These are phyloP conservation scores for Erebia aethiops DNA, from an alignment of 2,888 invertebrate genomes.

Conservation along the genomic window DNA sequence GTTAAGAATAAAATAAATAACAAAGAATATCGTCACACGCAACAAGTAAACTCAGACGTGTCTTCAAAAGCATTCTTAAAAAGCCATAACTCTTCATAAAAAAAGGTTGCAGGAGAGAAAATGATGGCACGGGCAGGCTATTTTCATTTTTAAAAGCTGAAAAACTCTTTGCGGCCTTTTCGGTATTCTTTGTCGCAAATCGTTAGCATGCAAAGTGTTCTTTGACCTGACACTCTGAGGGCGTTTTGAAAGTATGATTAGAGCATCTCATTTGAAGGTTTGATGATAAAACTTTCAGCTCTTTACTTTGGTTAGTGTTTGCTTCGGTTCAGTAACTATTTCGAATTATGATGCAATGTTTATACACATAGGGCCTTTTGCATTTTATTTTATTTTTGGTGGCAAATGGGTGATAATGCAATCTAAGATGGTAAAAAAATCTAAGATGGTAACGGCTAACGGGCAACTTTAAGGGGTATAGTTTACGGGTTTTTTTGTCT, in stretches of 20 bases:
- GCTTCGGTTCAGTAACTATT: no score
- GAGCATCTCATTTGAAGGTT: conserved; percentile 6
- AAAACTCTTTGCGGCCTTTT: conserved; percentile 14
- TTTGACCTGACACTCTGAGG: conserved; percentile 16
- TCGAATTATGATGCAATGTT: background rate
- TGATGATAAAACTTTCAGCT: background rate
- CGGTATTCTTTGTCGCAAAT: conserved; percentile 7
- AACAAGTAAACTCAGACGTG: conserved; percentile 7
- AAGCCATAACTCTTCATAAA: background rate
- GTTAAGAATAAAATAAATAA: no score
- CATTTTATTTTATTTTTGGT: no score
- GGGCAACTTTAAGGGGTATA: no score
- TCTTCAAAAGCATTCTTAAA: conserved; percentile 1
- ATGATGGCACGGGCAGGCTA: conserved; percentile 1
- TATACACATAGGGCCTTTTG: background rate
- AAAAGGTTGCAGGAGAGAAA: conserved; percentile 8
- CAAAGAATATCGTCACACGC: background rate
- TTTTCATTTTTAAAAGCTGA: conserved; percentile 18
- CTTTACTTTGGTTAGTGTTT: background rate
- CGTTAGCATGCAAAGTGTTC: conserved; percentile 18
- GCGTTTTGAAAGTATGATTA: conserved; percentile 17
- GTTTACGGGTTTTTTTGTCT: no score
- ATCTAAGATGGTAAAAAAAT: no score
- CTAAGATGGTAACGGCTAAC: no score
- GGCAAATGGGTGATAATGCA: no score